Evolutionary conservation across 1,140 invertebrate genomes (phyloP), one percentile per base, ranked within the genome.

Genomic region (Apis florea): DNA sequence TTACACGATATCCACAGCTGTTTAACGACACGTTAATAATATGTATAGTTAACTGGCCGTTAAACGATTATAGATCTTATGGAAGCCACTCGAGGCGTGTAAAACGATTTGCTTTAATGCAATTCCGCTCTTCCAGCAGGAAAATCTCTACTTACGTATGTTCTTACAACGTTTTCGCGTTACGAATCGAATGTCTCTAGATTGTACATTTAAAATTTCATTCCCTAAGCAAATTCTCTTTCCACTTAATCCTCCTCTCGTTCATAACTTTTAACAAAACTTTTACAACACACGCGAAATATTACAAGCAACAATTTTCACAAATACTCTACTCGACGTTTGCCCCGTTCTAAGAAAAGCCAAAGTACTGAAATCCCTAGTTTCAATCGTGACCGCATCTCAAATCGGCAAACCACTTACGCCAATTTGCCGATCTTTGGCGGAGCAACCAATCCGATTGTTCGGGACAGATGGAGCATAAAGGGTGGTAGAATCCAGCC

Each of bases 31-130:
- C 85, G 84, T 86, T 85, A 83, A 86, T 86, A 86, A 86, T 24
- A 40, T 70, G 80, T 71, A 79, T 53, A 86, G 74, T 86, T 83
- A 86, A 86, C 85, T 81, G 82, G 80, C 80, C 71, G 84, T 86
- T 86, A 75, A 85, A 86, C 75, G 84, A 77, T 86, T 86, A 85
- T 86, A 83, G 75, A 86, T 86, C 85, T 86, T 79, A 83, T 64
- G 84, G 74, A 83, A 83, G 84, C 72, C 79, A 71, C 72, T 82
- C 59, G 64, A 75, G 61, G 61, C 85, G 81, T 67, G 63, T 78
- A 73, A 82, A 85, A 85, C 83, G 84, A 85, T 82, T 85, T 70
- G 66, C 84, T 74, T 75, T 68, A 85, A 85, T 77, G 84, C 71
- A 85, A 85, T 77, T 85, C 72, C 61, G 49, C 24, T 12, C 78